Conservation (phyloP, 2,113 vertebrate genomes). For the Mystacornis crossleyi region DNA sequence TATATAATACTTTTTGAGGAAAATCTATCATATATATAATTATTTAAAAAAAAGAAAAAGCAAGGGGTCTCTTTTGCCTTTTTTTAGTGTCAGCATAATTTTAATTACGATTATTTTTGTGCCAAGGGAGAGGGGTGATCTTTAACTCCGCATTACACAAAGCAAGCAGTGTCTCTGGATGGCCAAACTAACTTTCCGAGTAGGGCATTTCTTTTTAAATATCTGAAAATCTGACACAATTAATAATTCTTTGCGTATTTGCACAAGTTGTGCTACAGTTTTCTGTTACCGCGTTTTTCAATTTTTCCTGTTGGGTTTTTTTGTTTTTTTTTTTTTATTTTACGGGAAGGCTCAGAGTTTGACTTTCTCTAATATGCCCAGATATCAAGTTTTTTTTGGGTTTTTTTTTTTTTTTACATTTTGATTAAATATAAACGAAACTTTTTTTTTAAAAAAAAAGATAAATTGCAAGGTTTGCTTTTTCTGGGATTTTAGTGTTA, state of each 20-base stretch:
- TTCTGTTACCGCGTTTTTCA: fast-evolving
- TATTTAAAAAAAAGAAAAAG: not conserved
- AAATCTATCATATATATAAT: not conserved
- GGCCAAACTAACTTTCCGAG: constrained; percentile 39
- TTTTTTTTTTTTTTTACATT: not conserved
- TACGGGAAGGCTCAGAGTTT: not conserved
- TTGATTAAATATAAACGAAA: not conserved
- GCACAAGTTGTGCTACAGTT: not conserved
- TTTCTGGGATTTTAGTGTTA: not conserved
- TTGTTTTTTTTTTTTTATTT: not conserved
- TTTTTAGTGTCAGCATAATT: not conserved
- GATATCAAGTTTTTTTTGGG: not conserved
- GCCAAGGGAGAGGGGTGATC: not conserved
- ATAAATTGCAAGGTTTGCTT: not conserved
- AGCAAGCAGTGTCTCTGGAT: not conserved
- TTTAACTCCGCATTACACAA: not conserved
- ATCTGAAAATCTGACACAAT: not conserved
- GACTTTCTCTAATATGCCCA: not conserved
- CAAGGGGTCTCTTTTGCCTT: not conserved
- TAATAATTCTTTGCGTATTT: not conserved
- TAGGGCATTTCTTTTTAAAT: not conserved
- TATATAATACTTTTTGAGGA: not conserved
- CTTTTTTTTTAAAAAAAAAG: not conserved
- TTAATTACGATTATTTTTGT: not conserved
- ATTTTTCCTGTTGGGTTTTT: not conserved